Percentiles rank a stretch among this genome's conserved stretches.
Evolutionary conservation across 2,113 vertebrate genomes (phyloP).

Genomic region (Illadopsis cleaveri): DNA sequence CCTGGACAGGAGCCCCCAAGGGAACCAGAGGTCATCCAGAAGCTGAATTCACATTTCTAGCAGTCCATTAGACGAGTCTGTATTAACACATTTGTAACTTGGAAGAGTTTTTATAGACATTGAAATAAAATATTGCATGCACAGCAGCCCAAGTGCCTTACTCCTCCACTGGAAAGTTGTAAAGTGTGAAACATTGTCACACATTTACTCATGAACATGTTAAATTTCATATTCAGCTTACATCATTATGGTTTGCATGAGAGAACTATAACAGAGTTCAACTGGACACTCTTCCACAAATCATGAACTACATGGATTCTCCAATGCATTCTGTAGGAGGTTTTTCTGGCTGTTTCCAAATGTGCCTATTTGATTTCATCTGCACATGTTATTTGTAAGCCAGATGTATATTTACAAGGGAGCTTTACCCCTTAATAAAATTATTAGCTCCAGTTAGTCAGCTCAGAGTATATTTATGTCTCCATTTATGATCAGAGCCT

Average conservation of each 20-base stretch:
- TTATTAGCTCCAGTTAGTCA: constrained; percentile 43
- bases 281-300: neutral
- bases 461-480: neutral
- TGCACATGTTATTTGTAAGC: neutral
- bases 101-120: neutral
- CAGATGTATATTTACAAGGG: constrained; percentile 42
- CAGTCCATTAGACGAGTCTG: neutral
- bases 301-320: neutral
- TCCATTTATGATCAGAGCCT: neutral
- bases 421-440: constrained; percentile 18
- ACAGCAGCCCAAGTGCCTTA: neutral
- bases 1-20: neutral
- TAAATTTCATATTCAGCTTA: constrained; percentile 5
- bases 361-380: constrained; percentile 1
- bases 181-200: neutral
- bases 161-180: neutral
- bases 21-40: neutral
- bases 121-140: neutral
- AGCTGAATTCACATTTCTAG: neutral
- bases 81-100: neutral
- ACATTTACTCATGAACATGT: neutral
- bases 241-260: neutral
- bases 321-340: neutral
- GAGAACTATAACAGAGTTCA: constrained; percentile 24
- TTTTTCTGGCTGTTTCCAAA: constrained; percentile 14